phyloP scores from a whole-genome alignment of 1,140 invertebrate species.

The Lepidurus packardi region DNA sequence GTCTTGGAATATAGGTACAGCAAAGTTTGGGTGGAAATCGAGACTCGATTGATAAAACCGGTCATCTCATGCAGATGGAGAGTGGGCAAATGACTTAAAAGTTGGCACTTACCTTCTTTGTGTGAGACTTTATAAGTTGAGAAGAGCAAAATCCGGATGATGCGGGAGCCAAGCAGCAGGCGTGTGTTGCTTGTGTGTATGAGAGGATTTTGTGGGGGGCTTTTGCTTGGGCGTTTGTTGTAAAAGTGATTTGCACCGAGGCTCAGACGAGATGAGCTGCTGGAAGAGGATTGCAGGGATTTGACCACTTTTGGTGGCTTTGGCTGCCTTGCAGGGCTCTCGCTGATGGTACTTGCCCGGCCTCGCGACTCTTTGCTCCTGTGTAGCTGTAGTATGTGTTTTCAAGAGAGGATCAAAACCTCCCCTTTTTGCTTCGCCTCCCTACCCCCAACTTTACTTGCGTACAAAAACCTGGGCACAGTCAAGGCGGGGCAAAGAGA shows the following conservation, averaged over 20 bases:
- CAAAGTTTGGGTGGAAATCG: neutral
- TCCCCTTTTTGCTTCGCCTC: neutral
- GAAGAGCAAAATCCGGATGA: slow-evolving; percentile 21
- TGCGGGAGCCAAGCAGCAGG: slow-evolving; percentile 17
- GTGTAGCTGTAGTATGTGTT: slow-evolving; percentile 18
- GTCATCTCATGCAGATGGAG: slow-evolving; percentile 18
- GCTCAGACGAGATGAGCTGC: slow-evolving; percentile 20
- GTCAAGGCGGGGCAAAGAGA: neutral
- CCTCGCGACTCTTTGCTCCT: slow-evolving; percentile 17
- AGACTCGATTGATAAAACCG: neutral
- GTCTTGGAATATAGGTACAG: neutral
- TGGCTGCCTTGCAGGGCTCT: neutral
- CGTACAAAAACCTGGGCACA: slow-evolving; percentile 2
- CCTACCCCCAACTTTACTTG: neutral
- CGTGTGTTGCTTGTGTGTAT: slow-evolving; percentile 21
- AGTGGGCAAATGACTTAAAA: slow-evolving; percentile 22
- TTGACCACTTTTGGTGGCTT: slow-evolving; percentile 21
- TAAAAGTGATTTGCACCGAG: slow-evolving; percentile 21
- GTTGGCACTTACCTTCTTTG: slow-evolving; percentile 21
- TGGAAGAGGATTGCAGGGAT: slow-evolving; percentile 21
- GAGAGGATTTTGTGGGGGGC: slow-evolving; percentile 20
- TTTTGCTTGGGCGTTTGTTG: slow-evolving; percentile 21
- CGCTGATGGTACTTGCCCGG: slow-evolving; percentile 16
- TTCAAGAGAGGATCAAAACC: slow-evolving; percentile 21
- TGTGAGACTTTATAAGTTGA: neutral